phyloP scores from a whole-genome alignment of 2,797 vertebrate genomes.

The Etheostoma perlongum region DNA sequence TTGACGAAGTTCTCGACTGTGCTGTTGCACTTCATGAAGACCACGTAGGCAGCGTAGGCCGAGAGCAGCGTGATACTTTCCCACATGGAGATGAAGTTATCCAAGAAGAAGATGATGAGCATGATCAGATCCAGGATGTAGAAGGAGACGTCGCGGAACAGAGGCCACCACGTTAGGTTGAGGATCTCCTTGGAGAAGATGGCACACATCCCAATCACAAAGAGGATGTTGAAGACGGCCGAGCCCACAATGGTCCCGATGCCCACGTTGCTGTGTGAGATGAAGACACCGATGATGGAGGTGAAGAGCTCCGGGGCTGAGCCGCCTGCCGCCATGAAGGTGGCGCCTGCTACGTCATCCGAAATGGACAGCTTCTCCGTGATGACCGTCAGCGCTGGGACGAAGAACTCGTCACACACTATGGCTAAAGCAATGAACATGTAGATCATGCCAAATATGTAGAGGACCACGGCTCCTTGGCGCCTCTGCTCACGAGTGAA shows the following conservation, averaged over 20 bases:
- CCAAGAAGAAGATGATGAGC: constrained; percentile 98
- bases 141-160: constrained; percentile 98
- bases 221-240: constrained; percentile 98
- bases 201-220: constrained; percentile 99
- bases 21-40: constrained; percentile 98
- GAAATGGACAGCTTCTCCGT: constrained; percentile 96
- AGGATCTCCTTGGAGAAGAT: constrained; percentile 98
- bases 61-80: constrained; percentile 92
- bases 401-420: constrained; percentile 98
- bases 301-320: constrained; percentile 99
- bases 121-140: constrained; percentile 97
- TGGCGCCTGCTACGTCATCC: constrained; percentile 97
- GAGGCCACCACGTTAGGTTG: constrained; percentile 98
- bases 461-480: constrained; percentile 92
- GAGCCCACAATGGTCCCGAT: constrained; percentile 99
- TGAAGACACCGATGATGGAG: constrained; percentile 97
- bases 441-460: constrained; percentile 98
- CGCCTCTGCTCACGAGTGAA: constrained; percentile 90
- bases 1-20: constrained; percentile 91
- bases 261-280: constrained; percentile 98
- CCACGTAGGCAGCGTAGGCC: constrained; percentile 91
- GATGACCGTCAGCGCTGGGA: constrained; percentile 97
- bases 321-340: constrained; percentile 98
- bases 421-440: constrained; percentile 99
- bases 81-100: constrained; percentile 95